Percentiles rank a stretch among this genome's conserved stretches.
phyloP scores from a whole-genome alignment of 2,888 invertebrate genomes.

The Microctonus hyperodae region DNA sequence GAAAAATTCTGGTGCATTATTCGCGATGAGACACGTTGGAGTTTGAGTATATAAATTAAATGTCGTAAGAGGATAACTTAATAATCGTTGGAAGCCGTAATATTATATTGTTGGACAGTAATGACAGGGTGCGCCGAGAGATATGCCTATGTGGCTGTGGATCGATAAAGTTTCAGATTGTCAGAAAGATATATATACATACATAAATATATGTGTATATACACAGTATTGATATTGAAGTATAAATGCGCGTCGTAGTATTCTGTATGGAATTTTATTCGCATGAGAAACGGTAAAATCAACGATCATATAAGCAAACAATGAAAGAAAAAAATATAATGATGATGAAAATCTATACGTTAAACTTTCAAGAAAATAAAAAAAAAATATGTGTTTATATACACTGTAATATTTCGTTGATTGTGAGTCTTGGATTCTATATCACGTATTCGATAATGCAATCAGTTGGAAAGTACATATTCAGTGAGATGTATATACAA shows the following conservation, averaged over 20 bases:
- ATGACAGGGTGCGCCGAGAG: constrained; percentile 47
- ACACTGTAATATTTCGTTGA: background rate
- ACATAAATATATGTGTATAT: too few relatives aligned
- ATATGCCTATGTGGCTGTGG: constrained; percentile 44
- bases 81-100: constrained; percentile 52
- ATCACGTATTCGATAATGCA: constrained; percentile 8
- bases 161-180: constrained; percentile 48
- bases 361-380: background rate
- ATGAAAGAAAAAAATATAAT: background rate
- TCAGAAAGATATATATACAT: constrained; percentile 19
- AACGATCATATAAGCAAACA: background rate
- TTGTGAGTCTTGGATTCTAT: background rate
- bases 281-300: background rate
- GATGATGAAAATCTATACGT: too few relatives aligned
- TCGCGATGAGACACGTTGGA: background rate
- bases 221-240: too few relatives aligned
- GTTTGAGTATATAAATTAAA: constrained; percentile 19
- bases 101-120: constrained; percentile 55
- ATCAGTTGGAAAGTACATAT: constrained; percentile 3
- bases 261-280: constrained; percentile 18
- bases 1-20: background rate
- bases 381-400: background rate
- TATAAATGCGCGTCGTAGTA: constrained; percentile 4
- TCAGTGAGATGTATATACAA: background rate
- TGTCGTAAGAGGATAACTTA: constrained; percentile 49